Conservation (phyloP, 2,113 vertebrate genomes). For the Tiliqua scincoides region DNA sequence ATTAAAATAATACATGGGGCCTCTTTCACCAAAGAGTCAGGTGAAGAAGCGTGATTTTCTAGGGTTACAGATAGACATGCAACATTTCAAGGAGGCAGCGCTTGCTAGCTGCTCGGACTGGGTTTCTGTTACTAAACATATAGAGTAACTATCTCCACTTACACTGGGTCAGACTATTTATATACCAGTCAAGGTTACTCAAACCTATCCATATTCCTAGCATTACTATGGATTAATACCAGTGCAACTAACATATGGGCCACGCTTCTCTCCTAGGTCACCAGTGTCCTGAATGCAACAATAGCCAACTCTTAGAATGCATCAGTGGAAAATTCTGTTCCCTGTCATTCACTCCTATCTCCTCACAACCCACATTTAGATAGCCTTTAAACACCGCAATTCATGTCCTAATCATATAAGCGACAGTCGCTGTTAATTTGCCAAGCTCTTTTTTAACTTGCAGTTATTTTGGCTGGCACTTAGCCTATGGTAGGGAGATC, state of each 20-base stretch:
- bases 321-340: not conserved
- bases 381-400: not conserved
- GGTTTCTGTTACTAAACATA: not conserved
- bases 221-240: conserved; percentile 4
- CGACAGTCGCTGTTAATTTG: not conserved
- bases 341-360: not conserved
- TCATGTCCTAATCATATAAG: not conserved
- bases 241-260: not conserved
- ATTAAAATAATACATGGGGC: not conserved
- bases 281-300: not conserved
- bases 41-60: not conserved
- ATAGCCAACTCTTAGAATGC: not conserved
- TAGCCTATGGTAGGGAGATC: not conserved
- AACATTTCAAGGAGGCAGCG: not conserved
- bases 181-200: conserved; percentile 29
- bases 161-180: not conserved
- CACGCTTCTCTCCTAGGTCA: not conserved
- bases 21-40: not conserved
- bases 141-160: conserved; percentile 1
- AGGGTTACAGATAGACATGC: not conserved
- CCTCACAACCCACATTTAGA: not conserved
- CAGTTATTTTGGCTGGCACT: not conserved
- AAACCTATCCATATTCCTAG: conserved; percentile 13
- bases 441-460: not conserved
- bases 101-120: not conserved